These are phyloP conservation scores for Crypturellus tataupa DNA, from an alignment of 2,797 vertebrate species.

Conservation along the genomic window DNA sequence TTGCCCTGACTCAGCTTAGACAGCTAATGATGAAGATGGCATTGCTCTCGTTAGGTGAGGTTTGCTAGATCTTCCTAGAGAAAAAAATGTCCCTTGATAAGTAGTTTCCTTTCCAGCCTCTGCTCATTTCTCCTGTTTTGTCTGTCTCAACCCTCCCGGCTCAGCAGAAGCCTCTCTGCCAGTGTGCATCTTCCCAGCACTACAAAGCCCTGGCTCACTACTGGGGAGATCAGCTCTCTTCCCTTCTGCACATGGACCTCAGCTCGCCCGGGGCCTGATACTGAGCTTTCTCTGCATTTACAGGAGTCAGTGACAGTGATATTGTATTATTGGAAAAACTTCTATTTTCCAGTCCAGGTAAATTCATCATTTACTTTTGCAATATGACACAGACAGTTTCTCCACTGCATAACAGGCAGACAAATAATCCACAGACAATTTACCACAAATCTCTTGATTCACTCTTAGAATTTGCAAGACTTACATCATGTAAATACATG, in stretches of 20 bases:
- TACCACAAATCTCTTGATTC: constrained; percentile 39
- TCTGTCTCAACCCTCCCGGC: neutral
- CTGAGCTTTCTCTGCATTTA: neutral
- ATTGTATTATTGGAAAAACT: neutral
- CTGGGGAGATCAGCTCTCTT: neutral
- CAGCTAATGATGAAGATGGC: neutral
- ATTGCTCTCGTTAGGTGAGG: neutral
- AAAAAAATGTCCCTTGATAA: neutral
- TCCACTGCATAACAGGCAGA: neutral
- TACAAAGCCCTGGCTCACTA: neutral
- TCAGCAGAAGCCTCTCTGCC: neutral
- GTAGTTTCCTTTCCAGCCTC: neutral
- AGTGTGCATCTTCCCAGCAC: fast-evolving
- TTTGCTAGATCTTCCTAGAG: fast-evolving
- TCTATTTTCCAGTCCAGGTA: neutral
- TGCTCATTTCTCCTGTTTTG: neutral
- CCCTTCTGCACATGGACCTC: fast-evolving
- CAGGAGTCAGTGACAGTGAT: neutral
- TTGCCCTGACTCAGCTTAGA: neutral
- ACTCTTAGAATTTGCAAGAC: constrained; percentile 11
- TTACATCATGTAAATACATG: constrained; percentile 19
- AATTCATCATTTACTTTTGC: neutral
- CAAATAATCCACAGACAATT: constrained; percentile 5
- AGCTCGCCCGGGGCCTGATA: neutral
- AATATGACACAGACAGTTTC: neutral